A percentile compares a stretch with the other conserved stretches of the same genome.
Evolutionary conservation across 1,140 invertebrate species (phyloP).

Genomic region (Acromyrmex echinatior): DNA sequence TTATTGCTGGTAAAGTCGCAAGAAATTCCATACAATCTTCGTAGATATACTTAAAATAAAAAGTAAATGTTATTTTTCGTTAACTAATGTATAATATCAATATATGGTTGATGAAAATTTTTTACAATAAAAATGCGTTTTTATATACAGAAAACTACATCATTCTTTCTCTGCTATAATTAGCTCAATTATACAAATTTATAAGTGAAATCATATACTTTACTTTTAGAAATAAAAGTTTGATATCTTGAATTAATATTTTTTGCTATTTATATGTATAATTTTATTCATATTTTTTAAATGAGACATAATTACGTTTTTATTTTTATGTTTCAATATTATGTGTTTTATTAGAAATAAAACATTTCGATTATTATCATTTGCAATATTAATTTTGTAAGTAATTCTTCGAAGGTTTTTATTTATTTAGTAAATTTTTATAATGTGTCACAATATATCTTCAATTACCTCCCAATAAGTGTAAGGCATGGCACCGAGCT

Average conservation of each 20-base stretch:
- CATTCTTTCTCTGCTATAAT: not conserved
- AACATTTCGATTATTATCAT: not conserved
- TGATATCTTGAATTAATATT: not conserved
- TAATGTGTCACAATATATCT: not conserved
- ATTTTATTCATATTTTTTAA: not conserved
- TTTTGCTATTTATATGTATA: not conserved
- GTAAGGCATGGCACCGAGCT: conserved; percentile 66
- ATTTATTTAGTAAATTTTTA: not conserved
- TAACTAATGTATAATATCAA: not conserved
- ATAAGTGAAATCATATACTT: not conserved
- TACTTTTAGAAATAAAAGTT: conserved; percentile 6
- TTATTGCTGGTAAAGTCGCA: conserved; percentile 78
- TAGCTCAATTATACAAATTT: not conserved
- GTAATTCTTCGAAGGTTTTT: not conserved
- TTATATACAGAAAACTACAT: not conserved
- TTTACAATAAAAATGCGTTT: conserved; percentile 1
- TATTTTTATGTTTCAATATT: not conserved
- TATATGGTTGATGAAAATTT: not conserved
- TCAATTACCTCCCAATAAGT: conserved; percentile 79
- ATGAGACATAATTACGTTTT: not conserved
- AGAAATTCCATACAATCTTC: conserved; percentile 82
- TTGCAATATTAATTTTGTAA: not conserved
- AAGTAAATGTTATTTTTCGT: not conserved
- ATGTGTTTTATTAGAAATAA: not conserved
- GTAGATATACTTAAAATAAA: conserved; percentile 73